phyloP scores from a whole-genome alignment of 2,113 vertebrate species.

The Paratilapia polleni region DNA sequence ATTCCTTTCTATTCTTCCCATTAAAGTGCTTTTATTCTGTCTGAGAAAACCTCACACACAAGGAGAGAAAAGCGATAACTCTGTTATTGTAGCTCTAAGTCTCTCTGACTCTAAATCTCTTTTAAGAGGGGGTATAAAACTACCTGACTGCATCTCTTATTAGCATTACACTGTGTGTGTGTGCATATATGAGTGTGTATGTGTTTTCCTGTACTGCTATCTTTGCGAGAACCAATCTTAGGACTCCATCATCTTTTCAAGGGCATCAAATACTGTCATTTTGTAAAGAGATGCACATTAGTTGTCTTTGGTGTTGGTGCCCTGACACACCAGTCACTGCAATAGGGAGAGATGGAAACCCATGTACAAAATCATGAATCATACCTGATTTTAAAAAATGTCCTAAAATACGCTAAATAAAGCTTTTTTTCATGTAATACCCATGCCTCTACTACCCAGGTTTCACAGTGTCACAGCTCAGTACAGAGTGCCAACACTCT shows the following conservation, averaged over 20 bases:
- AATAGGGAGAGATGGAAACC: not conserved
- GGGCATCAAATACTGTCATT: not conserved
- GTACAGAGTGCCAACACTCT: not conserved
- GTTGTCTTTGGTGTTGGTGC: not conserved
- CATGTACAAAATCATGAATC: not conserved
- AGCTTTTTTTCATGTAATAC: not conserved
- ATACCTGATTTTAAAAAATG: not conserved
- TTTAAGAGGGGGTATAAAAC: slow-evolving; percentile 50
- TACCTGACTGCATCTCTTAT: slow-evolving; percentile 27
- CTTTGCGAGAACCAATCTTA: not conserved
- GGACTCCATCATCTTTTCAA: slow-evolving; percentile 1
- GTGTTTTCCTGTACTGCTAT: not conserved
- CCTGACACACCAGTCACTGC: not conserved
- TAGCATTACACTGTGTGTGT: not conserved
- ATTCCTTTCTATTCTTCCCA: not conserved
- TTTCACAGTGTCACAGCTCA: not conserved
- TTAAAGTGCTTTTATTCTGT: not conserved
- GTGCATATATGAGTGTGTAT: not conserved
- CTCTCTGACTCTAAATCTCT: slow-evolving; percentile 50
- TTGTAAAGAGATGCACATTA: not conserved
- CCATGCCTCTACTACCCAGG: not conserved
- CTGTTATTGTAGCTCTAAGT: slow-evolving; percentile 21
- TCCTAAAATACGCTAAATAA: not conserved
- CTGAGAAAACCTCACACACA: not conserved
- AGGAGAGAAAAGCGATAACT: slow-evolving; percentile 19